Evolutionary conservation across 2,797 vertebrate genomes (phyloP), one percentile per base, ranked within the genome.

Genomic region (Darevskia mixta): DNA sequence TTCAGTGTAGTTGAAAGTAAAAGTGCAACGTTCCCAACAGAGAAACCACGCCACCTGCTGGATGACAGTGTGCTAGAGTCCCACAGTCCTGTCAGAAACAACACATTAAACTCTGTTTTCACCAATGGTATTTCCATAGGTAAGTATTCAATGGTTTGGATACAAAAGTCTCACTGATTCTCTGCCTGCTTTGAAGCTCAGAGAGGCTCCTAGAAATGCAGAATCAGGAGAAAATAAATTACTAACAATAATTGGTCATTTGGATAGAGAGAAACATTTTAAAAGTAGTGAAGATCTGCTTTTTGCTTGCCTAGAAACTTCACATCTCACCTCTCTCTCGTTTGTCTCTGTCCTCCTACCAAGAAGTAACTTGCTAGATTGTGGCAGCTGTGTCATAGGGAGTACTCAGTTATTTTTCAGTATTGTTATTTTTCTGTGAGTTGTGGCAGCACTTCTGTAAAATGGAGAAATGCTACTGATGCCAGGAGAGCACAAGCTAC

Each of bases 1-100:
- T 96, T 98, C 87, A 98, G 98, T 78, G 98, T 99, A 87, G 98
- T 98, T 84, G 98, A 99, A 93, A 98, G 98, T 96, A 98, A 97
- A 94, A 99, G 98, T 72, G 98, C 98, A 41, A 99, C 98, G 1
- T 99, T 99, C 92, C 98, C 98, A 38, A 97, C 97, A 10, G 98
- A 98, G 96, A 98, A 97, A 95, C 97, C 97, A 0, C 97, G 98
- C 91, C 98, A 99, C 94, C 98, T 99, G 92, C 97, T 99, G 97
- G 99, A 99, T 1, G 98, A 99, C 97, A 99, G 99, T 2, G 98
- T 99, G 92, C 95, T 99, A 92, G 98, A 99, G 95, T 97, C 98
- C 0, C 98, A 98, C 95, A 99, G 98, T 93, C 98, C 98, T 0
- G 97, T 96, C 79, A 97, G 97, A 25, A 96, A 96, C 83, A 97